Conservation (phyloP, 2,888 invertebrate genomes). For the Alcis repandata region DNA sequence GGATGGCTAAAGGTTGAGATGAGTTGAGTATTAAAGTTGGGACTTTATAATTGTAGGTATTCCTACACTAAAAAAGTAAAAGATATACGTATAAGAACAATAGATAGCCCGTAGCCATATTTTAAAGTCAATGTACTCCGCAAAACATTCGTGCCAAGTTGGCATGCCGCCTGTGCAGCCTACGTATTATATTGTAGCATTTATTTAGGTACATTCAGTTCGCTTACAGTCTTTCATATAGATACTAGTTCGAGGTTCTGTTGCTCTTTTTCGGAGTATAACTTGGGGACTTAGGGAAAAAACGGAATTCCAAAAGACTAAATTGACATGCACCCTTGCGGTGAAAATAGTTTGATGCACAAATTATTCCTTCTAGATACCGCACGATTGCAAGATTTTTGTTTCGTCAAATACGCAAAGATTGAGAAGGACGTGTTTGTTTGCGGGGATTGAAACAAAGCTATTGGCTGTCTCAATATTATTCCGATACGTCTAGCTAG, state of each 20-base stretch:
- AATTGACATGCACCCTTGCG: no score
- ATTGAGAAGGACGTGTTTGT: no score
- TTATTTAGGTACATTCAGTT: slow-evolving; percentile 9
- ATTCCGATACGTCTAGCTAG: no score
- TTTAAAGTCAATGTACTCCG: slow-evolving; percentile 28
- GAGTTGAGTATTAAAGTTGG: no score
- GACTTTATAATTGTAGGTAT: no score
- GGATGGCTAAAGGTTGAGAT: no score
- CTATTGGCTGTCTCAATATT: no score
- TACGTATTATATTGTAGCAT: slow-evolving; percentile 1
- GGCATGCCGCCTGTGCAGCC: slow-evolving; percentile 21
- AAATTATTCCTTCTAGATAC: no score
- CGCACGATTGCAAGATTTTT: no score
- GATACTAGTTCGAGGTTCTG: background rate
- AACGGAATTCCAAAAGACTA: background rate
- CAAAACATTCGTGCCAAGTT: slow-evolving; percentile 32
- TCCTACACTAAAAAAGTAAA: background rate
- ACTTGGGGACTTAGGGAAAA: background rate
- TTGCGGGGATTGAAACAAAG: no score
- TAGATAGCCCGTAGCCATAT: background rate
- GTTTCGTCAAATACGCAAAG: no score
- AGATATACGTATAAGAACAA: background rate
- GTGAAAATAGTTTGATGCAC: no score
- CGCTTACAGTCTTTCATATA: background rate
- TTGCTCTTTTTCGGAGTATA: background rate